Evolutionary conservation across 2,113 vertebrate species (phyloP).

Genomic region (Chlorodrepanis virens): DNA sequence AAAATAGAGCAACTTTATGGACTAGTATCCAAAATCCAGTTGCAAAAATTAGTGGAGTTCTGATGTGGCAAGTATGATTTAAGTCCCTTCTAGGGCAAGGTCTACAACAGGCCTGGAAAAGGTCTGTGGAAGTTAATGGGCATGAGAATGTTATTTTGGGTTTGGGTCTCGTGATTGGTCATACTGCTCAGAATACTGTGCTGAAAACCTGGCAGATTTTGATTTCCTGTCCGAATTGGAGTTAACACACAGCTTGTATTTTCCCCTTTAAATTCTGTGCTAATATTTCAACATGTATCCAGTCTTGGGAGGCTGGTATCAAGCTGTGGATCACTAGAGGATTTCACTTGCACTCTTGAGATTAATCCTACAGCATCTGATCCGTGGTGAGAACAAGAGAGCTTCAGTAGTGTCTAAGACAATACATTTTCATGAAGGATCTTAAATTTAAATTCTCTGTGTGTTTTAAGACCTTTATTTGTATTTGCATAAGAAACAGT

Average conservation of each 20-base stretch:
- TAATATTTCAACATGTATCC: not conserved
- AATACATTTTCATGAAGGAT: not conserved
- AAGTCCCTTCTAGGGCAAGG: not conserved
- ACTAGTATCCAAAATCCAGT: not conserved
- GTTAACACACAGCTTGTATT: not conserved
- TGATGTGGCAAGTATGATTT: not conserved
- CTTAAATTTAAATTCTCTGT: not conserved
- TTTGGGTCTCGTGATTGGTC: not conserved
- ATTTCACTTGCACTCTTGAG: not conserved
- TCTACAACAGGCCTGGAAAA: not conserved
- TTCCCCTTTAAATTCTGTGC: not conserved
- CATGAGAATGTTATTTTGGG: not conserved
- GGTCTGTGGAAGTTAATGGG: not conserved
- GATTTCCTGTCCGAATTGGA: not conserved
- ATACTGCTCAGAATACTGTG: not conserved
- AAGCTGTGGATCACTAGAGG: not conserved
- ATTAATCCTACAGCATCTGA: not conserved
- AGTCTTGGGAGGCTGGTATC: not conserved
- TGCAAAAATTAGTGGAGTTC: not conserved
- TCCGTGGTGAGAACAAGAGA: not conserved
- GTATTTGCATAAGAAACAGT: not conserved
- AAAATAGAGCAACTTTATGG: not conserved
- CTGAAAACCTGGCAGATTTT: not conserved
- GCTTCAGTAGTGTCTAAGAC: not conserved
- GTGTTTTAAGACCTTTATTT: not conserved